Percentiles rank a stretch among this genome's conserved stretches.
Conservation (phyloP, 2,113 vertebrate species). For the Pantherophis guttatus region DNA sequence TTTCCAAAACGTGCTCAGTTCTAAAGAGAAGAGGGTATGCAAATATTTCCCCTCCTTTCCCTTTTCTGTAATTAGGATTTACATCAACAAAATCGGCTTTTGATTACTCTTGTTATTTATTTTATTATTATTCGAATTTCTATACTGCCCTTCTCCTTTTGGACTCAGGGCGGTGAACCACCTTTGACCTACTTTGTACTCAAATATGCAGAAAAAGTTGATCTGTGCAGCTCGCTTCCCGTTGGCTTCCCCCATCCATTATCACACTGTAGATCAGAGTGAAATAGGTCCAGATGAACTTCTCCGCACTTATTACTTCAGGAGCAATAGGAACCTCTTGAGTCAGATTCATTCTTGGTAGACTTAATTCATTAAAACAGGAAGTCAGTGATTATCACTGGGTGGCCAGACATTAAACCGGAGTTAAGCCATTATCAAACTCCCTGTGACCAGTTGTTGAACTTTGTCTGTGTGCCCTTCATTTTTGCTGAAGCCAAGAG, state of each 20-base stretch:
- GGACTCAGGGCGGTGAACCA: neutral
- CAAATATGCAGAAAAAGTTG: neutral
- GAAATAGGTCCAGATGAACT: neutral
- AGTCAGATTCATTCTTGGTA: constrained; percentile 8
- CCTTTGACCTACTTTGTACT: neutral
- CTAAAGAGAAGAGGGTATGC: neutral
- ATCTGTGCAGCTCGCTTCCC: neutral
- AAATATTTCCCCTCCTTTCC: neutral
- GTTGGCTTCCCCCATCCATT: neutral
- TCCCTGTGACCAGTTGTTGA: neutral
- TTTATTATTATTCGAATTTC: too few relatives aligned
- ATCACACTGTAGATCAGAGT: neutral
- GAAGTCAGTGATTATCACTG: neutral
- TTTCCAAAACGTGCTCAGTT: neutral
- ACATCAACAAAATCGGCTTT: neutral
- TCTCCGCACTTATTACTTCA: neutral
- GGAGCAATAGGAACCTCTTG: neutral
- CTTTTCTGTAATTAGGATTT: neutral
- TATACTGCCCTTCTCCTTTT: too few relatives aligned
- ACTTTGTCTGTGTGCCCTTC: constrained; percentile 9
- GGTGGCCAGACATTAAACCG: constrained; percentile 8
- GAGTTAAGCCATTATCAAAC: constrained; percentile 17
- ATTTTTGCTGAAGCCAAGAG: neutral
- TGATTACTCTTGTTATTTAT: neutral
- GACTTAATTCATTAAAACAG: constrained; percentile 12